phyloP scores from a whole-genome alignment of 2,113 vertebrate species.

The Pandion haliaetus region DNA sequence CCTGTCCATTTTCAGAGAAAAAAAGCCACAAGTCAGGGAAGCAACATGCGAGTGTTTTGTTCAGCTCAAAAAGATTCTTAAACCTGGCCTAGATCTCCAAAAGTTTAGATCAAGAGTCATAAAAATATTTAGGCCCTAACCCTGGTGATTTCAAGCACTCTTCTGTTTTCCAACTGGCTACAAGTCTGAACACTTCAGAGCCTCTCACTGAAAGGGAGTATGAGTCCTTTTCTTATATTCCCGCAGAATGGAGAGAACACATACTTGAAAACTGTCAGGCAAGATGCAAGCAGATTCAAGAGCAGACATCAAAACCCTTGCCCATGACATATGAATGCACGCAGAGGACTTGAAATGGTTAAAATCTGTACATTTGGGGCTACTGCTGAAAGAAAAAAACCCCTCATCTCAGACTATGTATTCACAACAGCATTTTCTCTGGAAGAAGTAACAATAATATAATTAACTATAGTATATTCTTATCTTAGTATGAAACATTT shows the following conservation, averaged over 20 bases:
- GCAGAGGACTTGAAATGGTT: not conserved
- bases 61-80: not conserved
- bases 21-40: not conserved
- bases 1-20: not conserved
- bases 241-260: not conserved
- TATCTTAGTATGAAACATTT: not conserved
- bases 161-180: not conserved
- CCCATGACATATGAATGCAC: not conserved
- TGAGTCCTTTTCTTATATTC: not conserved
- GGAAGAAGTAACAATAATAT: not conserved
- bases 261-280: not conserved
- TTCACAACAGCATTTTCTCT: not conserved
- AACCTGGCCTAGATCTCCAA: not conserved
- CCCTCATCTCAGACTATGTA: not conserved
- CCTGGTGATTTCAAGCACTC: not conserved
- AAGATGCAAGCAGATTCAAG: not conserved
- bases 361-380: not conserved
- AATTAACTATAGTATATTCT: not conserved
- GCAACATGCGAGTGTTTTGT: not conserved
- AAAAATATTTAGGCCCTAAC: not conserved
- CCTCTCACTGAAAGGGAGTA: not conserved
- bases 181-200: not conserved
- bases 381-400: not conserved
- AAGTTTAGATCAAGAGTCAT: not conserved
- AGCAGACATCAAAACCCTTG: not conserved